These are phyloP conservation scores for Cerceris rybyensis DNA, from an alignment of 2,888 invertebrate genomes.

Conservation along the genomic window DNA sequence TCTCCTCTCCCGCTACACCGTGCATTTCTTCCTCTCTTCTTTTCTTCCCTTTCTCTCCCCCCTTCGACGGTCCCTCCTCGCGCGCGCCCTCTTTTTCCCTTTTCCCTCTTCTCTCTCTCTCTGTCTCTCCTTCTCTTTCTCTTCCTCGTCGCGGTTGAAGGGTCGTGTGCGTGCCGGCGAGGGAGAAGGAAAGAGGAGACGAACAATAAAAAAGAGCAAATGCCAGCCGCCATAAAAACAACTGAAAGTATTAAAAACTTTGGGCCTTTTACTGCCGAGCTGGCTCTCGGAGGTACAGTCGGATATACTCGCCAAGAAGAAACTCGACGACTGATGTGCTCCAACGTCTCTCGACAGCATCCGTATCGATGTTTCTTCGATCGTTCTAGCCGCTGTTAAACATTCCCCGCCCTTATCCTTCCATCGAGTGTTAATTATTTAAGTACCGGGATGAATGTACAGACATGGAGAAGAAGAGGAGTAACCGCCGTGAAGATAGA, in stretches of 20 bases:
- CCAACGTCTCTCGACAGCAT: neutral
- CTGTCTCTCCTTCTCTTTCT: slow-evolving; percentile 9
- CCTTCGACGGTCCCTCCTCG: slow-evolving; percentile 17
- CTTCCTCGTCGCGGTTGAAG: slow-evolving; percentile 40
- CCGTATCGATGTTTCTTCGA: slow-evolving; percentile 3
- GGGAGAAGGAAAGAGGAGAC: slow-evolving; percentile 53
- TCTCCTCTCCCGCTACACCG: slow-evolving; percentile 24
- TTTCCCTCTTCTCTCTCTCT: slow-evolving; percentile 16
- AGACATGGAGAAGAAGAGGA: no score
- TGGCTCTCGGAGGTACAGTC: slow-evolving; percentile 48
- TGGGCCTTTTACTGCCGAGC: slow-evolving; percentile 78
- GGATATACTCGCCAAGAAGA: slow-evolving; percentile 23
- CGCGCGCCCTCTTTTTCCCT: slow-evolving; percentile 8
- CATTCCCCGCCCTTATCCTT: slow-evolving; percentile 66
- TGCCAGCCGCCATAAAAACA: slow-evolving; percentile 80
- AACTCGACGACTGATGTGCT: slow-evolving; percentile 1
- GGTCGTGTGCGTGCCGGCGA: slow-evolving; percentile 49
- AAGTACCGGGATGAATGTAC: no score
- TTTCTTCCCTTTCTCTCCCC: slow-evolving; percentile 35
- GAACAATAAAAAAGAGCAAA: slow-evolving; percentile 77
- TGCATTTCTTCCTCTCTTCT: slow-evolving; percentile 32
- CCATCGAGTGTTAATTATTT: no score
- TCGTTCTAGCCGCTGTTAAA: neutral
- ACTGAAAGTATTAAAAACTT: slow-evolving; percentile 81
- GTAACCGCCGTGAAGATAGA: no score